phyloP scores from a whole-genome alignment of 2,797 vertebrate species.

The Taenioides sp. region DNA sequence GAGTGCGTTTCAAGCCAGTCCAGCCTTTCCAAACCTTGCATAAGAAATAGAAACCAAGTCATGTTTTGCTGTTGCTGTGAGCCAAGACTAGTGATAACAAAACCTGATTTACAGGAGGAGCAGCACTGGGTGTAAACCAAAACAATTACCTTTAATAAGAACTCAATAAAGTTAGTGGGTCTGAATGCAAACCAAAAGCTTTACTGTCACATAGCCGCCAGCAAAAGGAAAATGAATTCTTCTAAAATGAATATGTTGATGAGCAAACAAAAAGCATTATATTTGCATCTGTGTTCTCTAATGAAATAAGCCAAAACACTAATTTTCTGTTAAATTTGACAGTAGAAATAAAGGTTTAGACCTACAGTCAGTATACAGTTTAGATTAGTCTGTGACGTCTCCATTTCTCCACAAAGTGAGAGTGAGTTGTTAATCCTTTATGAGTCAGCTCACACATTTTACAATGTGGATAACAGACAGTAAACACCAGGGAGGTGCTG shows the following conservation, averaged over 20 bases:
- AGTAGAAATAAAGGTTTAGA: slow-evolving; percentile 10
- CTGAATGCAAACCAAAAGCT: too few relatives aligned
- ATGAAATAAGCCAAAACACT: too few relatives aligned
- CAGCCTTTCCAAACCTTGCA: slow-evolving; percentile 42
- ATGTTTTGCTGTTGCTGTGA: slow-evolving; percentile 47
- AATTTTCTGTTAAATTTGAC: not conserved
- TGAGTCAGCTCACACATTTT: slow-evolving; percentile 75
- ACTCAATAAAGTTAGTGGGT: slow-evolving; percentile 8
- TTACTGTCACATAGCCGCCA: not conserved
- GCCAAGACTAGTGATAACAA: slow-evolving; percentile 17
- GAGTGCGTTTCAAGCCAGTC: slow-evolving; percentile 42
- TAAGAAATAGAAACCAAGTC: slow-evolving; percentile 50
- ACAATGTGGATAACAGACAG: slow-evolving; percentile 75
- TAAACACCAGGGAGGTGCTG: slow-evolving; percentile 75
- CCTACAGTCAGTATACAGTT: slow-evolving; percentile 11
- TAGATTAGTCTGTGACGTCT: slow-evolving; percentile 18
- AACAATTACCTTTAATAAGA: slow-evolving; percentile 27
- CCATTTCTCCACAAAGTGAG: slow-evolving; percentile 49
- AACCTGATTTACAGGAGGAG: not conserved
- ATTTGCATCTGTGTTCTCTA: too few relatives aligned
- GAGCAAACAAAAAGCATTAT: not conserved
- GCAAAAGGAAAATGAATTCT: not conserved
- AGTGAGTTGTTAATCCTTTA: slow-evolving; percentile 51
- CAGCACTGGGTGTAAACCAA: slow-evolving; percentile 33
- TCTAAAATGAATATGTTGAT: slow-evolving; percentile 1